A percentile compares a stretch with the other conserved stretches of the same genome.
These are phyloP conservation scores for Tapirus indicus DNA, from an alignment of 2,797 vertebrate genomes.

Conservation along the genomic window DNA sequence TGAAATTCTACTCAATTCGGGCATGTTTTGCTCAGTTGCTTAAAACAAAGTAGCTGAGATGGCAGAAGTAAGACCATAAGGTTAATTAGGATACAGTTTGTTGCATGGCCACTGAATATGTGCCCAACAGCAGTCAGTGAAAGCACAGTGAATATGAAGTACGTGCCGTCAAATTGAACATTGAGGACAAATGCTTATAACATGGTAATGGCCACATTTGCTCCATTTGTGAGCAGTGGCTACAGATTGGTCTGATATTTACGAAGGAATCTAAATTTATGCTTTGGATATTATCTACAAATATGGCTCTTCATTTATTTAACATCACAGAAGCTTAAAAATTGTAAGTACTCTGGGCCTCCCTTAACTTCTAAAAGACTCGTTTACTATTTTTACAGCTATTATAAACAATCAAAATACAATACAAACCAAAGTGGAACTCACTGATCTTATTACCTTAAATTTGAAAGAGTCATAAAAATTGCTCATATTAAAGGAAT, in stretches of 20 bases:
- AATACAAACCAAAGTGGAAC: not conserved
- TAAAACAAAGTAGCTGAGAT: not conserved
- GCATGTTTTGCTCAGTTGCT: not conserved
- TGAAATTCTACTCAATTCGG: not conserved
- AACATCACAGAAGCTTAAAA: not conserved
- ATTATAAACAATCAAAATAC: not conserved
- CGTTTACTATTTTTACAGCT: not conserved
- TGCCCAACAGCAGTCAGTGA: not conserved
- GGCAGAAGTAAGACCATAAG: not conserved
- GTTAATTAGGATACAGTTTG: not conserved
- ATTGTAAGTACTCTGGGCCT: not conserved
- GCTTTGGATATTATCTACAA: not conserved
- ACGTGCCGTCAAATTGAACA: not conserved
- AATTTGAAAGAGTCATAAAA: not conserved
- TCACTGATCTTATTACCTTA: not conserved
- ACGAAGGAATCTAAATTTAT: not conserved
- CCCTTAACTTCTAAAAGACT: not conserved
- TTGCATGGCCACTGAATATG: not conserved
- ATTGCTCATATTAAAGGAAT: not conserved
- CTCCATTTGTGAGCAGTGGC: not conserved
- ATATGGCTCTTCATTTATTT: not conserved
- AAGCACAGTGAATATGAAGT: not conserved
- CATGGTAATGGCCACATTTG: not conserved
- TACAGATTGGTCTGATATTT: not conserved
- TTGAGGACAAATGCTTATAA: not conserved